Conservation (phyloP, 2,113 vertebrate species). For the Tychaedon coryphoeus region DNA sequence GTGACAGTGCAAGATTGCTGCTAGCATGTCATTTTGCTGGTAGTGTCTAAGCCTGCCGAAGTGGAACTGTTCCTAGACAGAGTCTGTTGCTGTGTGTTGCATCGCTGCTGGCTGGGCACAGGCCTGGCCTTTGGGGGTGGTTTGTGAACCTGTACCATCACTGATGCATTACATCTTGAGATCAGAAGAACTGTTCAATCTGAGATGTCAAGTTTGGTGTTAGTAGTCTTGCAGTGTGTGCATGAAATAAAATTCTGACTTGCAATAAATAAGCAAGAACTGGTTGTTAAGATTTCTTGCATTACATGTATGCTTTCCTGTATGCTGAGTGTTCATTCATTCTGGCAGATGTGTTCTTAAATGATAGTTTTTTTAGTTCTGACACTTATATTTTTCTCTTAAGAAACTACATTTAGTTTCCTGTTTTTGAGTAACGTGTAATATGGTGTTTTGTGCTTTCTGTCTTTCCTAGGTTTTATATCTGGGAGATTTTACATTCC, state of each 20-base stretch:
- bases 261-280: not conserved
- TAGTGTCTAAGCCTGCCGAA: not conserved
- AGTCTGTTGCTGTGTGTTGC: not conserved
- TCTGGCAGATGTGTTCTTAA: not conserved
- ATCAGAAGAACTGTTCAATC: accelerated
- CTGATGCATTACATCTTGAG: not conserved
- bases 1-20: not conserved
- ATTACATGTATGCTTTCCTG: not conserved
- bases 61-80: not conserved
- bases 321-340: not conserved
- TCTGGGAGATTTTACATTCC: slow-evolving; percentile 97
- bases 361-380: not conserved
- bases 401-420: not conserved
- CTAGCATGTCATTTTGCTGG: not conserved
- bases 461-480: slow-evolving; percentile 81
- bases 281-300: not conserved
- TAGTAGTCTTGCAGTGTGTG: not conserved
- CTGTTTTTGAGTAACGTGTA: not conserved
- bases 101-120: accelerated
- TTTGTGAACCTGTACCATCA: not conserved
- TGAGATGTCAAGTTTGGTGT: not conserved
- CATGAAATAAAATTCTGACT: not conserved
- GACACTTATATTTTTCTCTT: not conserved
- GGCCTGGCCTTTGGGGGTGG: not conserved
- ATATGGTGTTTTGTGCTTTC: not conserved